Evolutionary conservation across 2,797 vertebrate species (phyloP).

Genomic region (Natrix natrix): DNA sequence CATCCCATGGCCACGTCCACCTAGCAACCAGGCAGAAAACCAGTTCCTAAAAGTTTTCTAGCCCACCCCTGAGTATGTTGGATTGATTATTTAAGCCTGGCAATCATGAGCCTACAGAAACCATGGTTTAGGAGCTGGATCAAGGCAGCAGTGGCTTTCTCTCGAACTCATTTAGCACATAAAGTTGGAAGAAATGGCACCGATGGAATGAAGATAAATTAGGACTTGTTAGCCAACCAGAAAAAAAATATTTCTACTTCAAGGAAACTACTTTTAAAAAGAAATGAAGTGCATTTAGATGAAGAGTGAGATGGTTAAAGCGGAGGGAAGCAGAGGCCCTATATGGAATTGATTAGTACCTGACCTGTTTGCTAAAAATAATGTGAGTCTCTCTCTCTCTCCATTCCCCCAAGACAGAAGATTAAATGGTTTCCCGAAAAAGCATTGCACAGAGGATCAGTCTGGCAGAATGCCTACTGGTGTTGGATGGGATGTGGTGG

Average conservation of each 20-base stretch:
- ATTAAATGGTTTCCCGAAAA: neutral
- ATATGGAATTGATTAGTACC: neutral
- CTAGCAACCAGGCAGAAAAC: too few relatives aligned
- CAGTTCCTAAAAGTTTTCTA: too few relatives aligned
- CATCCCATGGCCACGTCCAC: too few relatives aligned
- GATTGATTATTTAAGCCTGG: neutral
- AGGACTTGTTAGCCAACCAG: neutral
- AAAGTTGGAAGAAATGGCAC: neutral
- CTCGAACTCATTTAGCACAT: neutral
- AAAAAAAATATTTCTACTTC: neutral
- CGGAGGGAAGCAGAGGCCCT: neutral
- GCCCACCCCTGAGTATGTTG: neutral
- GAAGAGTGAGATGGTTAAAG: neutral
- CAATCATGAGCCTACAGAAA: neutral
- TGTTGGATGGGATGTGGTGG: neutral
- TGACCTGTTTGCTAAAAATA: slow-evolving; percentile 11
- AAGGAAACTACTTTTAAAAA: neutral
- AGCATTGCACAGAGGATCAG: slow-evolving; percentile 1
- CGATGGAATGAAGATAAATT: neutral
- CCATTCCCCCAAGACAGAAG: neutral
- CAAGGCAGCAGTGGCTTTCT: neutral
- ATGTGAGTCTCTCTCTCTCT: neutral
- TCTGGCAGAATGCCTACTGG: slow-evolving; percentile 8
- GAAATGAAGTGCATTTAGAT: neutral
- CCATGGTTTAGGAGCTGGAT: neutral